Percentiles rank a stretch among this genome's conserved stretches.
phyloP scores from a whole-genome alignment of 2,113 vertebrate genomes.

The Lichenostomus cassidix region DNA sequence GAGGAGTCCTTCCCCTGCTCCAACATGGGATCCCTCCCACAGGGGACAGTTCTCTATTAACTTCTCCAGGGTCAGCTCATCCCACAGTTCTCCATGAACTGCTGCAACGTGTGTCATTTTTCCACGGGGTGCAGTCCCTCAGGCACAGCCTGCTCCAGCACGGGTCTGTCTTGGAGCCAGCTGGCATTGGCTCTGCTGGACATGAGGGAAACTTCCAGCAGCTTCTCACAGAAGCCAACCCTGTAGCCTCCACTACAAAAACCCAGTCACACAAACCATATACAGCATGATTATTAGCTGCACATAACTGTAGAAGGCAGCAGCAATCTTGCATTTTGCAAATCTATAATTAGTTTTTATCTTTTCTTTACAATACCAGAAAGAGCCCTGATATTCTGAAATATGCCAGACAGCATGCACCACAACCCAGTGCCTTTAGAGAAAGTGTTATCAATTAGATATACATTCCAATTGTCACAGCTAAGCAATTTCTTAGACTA shows the following conservation, averaged over 20 bases:
- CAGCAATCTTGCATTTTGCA: neutral
- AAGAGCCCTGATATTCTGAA: slow-evolving; percentile 47
- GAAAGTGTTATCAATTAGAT: slow-evolving; percentile 53
- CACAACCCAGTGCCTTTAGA: slow-evolving; percentile 28
- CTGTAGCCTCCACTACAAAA: neutral
- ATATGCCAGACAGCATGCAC: slow-evolving; percentile 23
- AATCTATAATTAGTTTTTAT: neutral
- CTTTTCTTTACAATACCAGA: slow-evolving; percentile 19
- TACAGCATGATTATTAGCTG: neutral
- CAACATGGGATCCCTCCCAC: neutral
- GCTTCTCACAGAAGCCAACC: neutral
- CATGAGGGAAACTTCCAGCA: neutral
- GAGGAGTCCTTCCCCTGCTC: neutral
- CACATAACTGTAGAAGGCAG: neutral
- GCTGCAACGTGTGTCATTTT: neutral
- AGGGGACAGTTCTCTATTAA: neutral
- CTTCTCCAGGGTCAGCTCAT: neutral
- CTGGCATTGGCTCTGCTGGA: neutral
- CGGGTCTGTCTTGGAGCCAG: neutral
- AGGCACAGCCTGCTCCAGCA: neutral
- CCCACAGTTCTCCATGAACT: neutral
- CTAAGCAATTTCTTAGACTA: slow-evolving; percentile 54
- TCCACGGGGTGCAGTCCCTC: neutral
- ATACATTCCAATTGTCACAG: slow-evolving; percentile 65
- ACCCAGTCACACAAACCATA: neutral